Base-by-base conservation (phyloP, 2,888 invertebrate genomes). In the Dicyrtomina minuta region DNA sequence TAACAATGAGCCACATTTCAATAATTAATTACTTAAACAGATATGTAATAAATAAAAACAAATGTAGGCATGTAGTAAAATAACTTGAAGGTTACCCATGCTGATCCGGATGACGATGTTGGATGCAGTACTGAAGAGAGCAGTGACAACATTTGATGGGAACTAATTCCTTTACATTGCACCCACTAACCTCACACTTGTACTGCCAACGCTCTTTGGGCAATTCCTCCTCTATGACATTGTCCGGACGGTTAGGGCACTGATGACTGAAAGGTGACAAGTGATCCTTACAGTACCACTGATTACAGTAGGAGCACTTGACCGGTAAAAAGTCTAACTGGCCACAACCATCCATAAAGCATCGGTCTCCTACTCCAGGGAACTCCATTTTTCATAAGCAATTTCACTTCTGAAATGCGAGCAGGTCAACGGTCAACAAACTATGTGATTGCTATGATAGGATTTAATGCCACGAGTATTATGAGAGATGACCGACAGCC, bases 311-410 rank as follows among this genome's bases (percentile, higher is more conserved):
- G 77, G 84, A 82, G 79, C 91, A 91, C 66, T 84, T 83, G 5
- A 89, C 82, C 0, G 90, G 90, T 56, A 91, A 83, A 81, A 91
- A 91, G 81, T 91, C 90, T 33, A 87, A 84, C 79, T 87, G 88
- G 75, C 88, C 87, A 79, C 91, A 91, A 49, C 83, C 81, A 62
- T 83, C 79, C 33, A 85, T 80, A 20, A 85, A 83, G 80, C 91
- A 91, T 44, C 86, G 86, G 79, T 86, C 83, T 10, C 90, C 90
- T n/a, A 89, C 80, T 20, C 84, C 80, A n/a, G 90, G 90, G 79
- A 91, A 87, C 80, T 91, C 91, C 78, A 78, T 78, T 44, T 24
- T 53, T n/a, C n/a, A n/a, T n/a, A n/a, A n/a, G n/a, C n/a, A n/a
- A n/a, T n/a, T n/a, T n/a, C n/a, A n/a, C n/a, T n/a, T n/a, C n/a